Evolutionary conservation across 2,888 invertebrate genomes (phyloP).

Genomic region (Ametastegia equiseti): DNA sequence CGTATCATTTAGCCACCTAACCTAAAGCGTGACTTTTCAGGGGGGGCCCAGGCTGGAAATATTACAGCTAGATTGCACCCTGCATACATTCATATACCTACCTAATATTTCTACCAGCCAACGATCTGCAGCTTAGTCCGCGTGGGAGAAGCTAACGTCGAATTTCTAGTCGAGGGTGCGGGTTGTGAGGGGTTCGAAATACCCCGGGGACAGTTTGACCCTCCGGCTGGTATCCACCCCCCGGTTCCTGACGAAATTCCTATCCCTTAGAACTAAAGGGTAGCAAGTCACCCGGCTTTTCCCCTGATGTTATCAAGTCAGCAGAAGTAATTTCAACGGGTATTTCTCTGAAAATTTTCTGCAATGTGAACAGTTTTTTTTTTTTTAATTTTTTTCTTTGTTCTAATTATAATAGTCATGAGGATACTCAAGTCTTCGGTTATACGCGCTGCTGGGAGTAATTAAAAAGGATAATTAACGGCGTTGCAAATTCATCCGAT

Average conservation of each 20-base stretch:
- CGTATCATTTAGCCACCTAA: constrained; percentile 20
- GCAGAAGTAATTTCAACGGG: background rate
- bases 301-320: background rate
- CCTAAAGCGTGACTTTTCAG: background rate
- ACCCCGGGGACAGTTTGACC: constrained; percentile 47
- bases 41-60: background rate
- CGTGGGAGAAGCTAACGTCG: constrained; percentile 41
- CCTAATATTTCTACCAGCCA: constrained; percentile 34
- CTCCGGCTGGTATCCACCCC: constrained; percentile 10
- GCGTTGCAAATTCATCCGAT: background rate
- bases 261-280: constrained; percentile 8
- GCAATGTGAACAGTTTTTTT: background rate
- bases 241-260: constrained; percentile 13
- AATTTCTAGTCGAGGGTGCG: constrained; percentile 22
- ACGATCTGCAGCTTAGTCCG: constrained; percentile 41
- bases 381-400: background rate
- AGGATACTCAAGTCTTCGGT: background rate
- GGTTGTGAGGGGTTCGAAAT: constrained; percentile 27
- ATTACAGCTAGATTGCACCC: constrained; percentile 24
- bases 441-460: background rate
- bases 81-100: no score
- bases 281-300: constrained; percentile 6
- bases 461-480: constrained; percentile 2
- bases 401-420: background rate
- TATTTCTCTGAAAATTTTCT: background rate